These are phyloP conservation scores for Drosophila albomicans DNA, from an alignment of 1,140 invertebrate species.

Conservation along the genomic window DNA sequence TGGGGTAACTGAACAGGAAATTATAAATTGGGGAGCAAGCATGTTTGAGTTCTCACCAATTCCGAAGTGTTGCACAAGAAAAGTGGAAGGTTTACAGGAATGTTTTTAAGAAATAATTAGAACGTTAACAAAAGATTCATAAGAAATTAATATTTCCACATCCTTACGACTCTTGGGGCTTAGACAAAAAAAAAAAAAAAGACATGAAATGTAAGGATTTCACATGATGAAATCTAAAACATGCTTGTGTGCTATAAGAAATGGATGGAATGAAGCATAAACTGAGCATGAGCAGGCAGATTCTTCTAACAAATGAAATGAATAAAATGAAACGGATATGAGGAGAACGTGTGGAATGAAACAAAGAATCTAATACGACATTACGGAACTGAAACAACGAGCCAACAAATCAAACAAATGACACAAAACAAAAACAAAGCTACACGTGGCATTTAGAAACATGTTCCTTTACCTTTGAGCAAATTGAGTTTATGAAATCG, in stretches of 20 bases:
- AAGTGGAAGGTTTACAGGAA: too few species aligned
- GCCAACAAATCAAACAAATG: constrained; percentile 41
- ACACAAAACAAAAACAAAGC: constrained; percentile 56
- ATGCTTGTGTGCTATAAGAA: not conserved
- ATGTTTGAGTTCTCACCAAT: not conserved
- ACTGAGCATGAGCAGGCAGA: too few species aligned
- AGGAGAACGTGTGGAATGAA: constrained; percentile 2
- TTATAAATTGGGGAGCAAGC: not conserved
- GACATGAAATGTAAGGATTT: too few species aligned
- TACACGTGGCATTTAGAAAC: constrained; percentile 68
- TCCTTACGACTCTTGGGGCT: too few species aligned
- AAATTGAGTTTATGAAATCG: constrained; percentile 90
- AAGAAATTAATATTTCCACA: too few species aligned
- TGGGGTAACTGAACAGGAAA: too few species aligned
- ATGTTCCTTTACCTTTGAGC: constrained; percentile 88
- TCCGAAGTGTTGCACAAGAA: too few species aligned
- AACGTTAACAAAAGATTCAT: too few species aligned
- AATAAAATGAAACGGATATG: not conserved
- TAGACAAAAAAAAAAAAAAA: too few species aligned
- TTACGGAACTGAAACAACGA: constrained; percentile 24
- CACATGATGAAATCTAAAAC: not conserved
- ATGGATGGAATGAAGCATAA: not conserved
- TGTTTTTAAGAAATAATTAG: too few species aligned
- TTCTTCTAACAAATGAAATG: too few species aligned
- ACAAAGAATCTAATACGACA: not conserved